phyloP scores from a whole-genome alignment of 2,888 invertebrate species.

The Saturnia japonica region DNA sequence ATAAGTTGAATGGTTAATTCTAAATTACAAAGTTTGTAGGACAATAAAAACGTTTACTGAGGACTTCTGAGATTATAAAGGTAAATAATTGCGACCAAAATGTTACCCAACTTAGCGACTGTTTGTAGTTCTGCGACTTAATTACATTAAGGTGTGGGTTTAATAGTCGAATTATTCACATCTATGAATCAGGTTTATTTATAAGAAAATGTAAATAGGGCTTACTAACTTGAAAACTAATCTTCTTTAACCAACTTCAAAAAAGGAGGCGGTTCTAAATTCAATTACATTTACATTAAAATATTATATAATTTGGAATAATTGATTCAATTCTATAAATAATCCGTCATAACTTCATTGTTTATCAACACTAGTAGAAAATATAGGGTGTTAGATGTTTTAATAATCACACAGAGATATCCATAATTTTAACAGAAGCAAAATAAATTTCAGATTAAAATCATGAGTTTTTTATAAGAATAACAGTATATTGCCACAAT shows the following conservation, averaged over 20 bases:
- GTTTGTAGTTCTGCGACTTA: neutral
- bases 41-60: neutral
- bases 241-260: no score
- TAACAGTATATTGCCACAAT: conserved; percentile 10
- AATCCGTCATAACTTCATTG: no score
- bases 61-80: neutral
- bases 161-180: neutral
- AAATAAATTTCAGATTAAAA: conserved; percentile 3
- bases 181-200: neutral
- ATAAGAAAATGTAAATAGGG: neutral
- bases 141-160: neutral
- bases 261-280: no score
- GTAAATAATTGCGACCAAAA: neutral
- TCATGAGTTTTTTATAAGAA: conserved; percentile 1
- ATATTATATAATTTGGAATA: no score
- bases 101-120: conserved; percentile 5
- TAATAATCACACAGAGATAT: neutral
- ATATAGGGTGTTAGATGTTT: neutral
- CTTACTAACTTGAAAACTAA: neutral
- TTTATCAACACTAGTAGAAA: neutral
- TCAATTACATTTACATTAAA: no score
- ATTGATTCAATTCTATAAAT: no score
- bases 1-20: neutral
- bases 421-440: neutral
- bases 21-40: neutral